phyloP scores from a whole-genome alignment of 2,888 invertebrate genomes.

The Dexiosoma caninum region DNA sequence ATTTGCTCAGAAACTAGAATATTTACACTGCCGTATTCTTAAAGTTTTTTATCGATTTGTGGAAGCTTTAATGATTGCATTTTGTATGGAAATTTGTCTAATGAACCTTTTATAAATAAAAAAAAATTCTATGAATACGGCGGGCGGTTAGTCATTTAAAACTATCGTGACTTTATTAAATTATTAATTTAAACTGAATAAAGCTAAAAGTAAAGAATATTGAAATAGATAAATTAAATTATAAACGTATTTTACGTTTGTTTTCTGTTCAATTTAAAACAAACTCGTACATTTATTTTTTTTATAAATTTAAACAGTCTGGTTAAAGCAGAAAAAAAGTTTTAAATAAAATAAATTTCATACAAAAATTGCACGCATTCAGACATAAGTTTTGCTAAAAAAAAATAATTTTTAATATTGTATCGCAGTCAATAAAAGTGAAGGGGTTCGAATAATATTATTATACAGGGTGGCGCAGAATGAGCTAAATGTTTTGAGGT shows the following conservation, averaged over 20 bases:
- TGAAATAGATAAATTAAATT: conserved; percentile 9
- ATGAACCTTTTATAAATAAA: too few relatives aligned
- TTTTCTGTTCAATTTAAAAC: conserved; percentile 16
- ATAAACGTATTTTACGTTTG: conserved; percentile 1
- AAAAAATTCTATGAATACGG: too few relatives aligned
- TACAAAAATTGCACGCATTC: conserved; percentile 14
- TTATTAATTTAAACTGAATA: conserved; percentile 19
- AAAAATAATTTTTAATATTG: not conserved
- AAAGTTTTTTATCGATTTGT: too few relatives aligned
- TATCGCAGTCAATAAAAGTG: conserved; percentile 47
- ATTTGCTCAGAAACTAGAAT: too few relatives aligned
- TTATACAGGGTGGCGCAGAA: too few relatives aligned
- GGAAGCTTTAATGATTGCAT: too few relatives aligned
- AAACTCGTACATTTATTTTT: not conserved
- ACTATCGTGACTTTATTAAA: conserved; percentile 47
- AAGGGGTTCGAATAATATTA: conserved; percentile 48
- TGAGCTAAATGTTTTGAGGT: too few relatives aligned
- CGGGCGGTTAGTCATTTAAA: conserved; percentile 45
- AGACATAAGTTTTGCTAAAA: conserved; percentile 11
- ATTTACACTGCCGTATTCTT: too few relatives aligned
- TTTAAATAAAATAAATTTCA: not conserved
- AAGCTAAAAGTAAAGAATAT: not conserved
- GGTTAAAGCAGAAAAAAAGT: not conserved
- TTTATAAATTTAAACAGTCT: not conserved
- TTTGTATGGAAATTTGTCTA: too few relatives aligned